Base-by-base conservation (phyloP, 2,888 invertebrate genomes). In the Trissolcus japonicus region DNA sequence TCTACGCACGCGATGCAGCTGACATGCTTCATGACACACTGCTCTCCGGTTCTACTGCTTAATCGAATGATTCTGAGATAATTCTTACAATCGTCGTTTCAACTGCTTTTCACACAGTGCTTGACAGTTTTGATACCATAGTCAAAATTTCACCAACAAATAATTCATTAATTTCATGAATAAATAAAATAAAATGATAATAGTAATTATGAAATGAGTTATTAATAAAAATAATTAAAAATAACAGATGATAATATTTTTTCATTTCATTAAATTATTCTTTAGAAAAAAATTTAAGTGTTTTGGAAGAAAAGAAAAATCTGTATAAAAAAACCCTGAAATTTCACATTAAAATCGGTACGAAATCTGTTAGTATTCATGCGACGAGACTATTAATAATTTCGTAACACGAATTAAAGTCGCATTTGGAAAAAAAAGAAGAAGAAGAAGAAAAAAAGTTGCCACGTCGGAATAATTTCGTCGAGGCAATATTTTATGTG, bases 61-160 rank as follows among this genome's bases (percentile, higher is more conserved):
- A 87, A 87, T 86, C 86, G 82, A 82, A 86, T 85, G 86, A 87
- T 87, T 87, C 84, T 84, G 85, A 86, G 85, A 86, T 86, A 84
- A 85, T 84, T 86, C 84, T 83, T 80, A 82, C 83, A 81, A 82
- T 81, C 82, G 83, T 81, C 79, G 77, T 35, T 76, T 9, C 35
- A 35, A 35, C 35, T 9, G 2, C 35, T 35, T 35, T 35, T 35
- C 66, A 62, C 62, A 57, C 51, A 61, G 40, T 66, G 60, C 63
- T 51, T 61, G 51, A 59, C 2, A 11, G 55, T 53, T 59, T 59
- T 56, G 54, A 14, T 21, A 35, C 6, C 7, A 35, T 2, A 11
- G 9, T 35, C 35, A 35, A 35, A 7, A 35, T 29, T 29, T 9
- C 29, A 29, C 29, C 6, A 4, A 29, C 1, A 7, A 7, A n/a